These are phyloP conservation scores for Ericerus pela DNA, from an alignment of 1,140 invertebrate genomes.

Conservation along the genomic window DNA sequence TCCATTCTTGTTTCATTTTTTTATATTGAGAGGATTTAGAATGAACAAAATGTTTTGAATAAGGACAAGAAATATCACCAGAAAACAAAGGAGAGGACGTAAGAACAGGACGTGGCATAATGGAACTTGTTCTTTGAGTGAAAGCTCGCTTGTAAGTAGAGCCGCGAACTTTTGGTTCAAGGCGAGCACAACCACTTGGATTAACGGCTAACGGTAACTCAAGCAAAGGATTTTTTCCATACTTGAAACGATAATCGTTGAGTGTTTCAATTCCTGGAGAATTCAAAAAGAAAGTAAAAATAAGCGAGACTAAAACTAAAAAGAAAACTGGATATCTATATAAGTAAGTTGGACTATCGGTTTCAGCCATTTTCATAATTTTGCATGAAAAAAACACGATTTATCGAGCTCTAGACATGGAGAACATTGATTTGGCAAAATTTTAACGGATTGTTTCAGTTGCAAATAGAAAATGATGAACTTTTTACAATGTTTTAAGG, in stretches of 20 bases:
- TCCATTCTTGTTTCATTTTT: constrained; percentile 98
- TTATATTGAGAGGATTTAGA: constrained; percentile 97
- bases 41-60: constrained; percentile 94
- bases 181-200: constrained; percentile 83
- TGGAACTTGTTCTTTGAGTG: not conserved
- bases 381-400: too few relatives aligned
- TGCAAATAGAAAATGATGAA: too few relatives aligned
- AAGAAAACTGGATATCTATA: too few relatives aligned
- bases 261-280: constrained; percentile 83
- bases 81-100: not conserved
- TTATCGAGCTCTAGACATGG: too few relatives aligned
- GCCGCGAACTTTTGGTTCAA: constrained; percentile 38
- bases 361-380: too few relatives aligned
- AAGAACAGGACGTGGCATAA: not conserved
- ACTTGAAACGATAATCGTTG: constrained; percentile 91
- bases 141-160: not conserved
- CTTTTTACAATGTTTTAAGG: too few relatives aligned
- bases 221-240: constrained; percentile 81
- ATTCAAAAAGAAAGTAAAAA: constrained; percentile 19
- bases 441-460: too few relatives aligned
- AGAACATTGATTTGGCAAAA: too few relatives aligned
- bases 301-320: not conserved
- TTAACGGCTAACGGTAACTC: constrained; percentile 94
- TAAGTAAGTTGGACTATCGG: too few relatives aligned
- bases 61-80: constrained; percentile 51